A percentile compares a stretch with the other conserved stretches of the same genome.
These are phyloP conservation scores for Macrobrachium nipponense DNA, from an alignment of 1,140 invertebrate species.

Conservation along the genomic window DNA sequence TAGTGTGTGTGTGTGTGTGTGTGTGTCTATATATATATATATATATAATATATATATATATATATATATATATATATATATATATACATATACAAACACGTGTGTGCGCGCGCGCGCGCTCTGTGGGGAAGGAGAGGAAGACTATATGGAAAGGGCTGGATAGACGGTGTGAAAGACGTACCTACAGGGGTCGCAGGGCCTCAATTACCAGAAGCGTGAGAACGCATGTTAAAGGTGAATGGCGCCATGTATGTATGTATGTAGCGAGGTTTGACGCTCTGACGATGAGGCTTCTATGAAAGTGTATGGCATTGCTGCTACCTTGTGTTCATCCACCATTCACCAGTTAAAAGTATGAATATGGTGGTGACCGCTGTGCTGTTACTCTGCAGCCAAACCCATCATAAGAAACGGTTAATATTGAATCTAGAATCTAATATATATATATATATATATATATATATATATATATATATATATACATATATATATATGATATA, in stretches of 20 bases:
- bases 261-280: no score
- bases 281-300: no score
- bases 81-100: no score
- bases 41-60: no score
- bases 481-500: neutral
- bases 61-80: no score
- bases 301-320: no score
- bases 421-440: no score
- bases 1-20: slow-evolving; percentile 10
- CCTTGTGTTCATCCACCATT: no score
- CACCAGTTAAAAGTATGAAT: neutral
- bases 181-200: neutral
- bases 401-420: neutral
- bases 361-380: neutral
- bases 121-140: neutral
- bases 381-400: neutral
- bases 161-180: neutral
- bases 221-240: no score
- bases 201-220: neutral
- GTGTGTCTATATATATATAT: neutral
- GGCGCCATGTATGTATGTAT: no score
- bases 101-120: no score
- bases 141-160: neutral
- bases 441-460: neutral
- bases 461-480: neutral